A percentile compares a stretch with the other conserved stretches of the same genome.
These are phyloP conservation scores for Hemiscyllium ocellatum DNA, from an alignment of 2,113 vertebrate species.

Conservation along the genomic window DNA sequence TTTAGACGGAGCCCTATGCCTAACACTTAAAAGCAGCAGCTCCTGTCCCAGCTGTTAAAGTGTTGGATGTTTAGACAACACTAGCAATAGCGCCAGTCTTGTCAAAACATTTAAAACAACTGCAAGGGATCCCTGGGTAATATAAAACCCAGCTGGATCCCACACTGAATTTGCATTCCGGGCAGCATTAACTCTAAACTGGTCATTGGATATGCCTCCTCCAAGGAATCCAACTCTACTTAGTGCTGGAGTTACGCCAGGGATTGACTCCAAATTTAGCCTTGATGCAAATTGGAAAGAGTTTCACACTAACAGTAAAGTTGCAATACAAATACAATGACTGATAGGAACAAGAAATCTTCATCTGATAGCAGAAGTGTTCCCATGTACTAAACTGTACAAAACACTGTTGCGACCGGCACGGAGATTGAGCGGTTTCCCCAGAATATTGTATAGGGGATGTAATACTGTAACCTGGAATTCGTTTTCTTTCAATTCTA, in stretches of 20 bases:
- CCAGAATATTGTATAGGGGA: background rate
- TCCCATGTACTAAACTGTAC: background rate
- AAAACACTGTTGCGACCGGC: background rate
- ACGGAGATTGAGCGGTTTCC: background rate
- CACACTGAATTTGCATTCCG: background rate
- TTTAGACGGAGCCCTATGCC: background rate
- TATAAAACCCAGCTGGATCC: background rate
- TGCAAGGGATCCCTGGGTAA: background rate
- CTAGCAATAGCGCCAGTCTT: background rate
- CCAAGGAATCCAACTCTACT: background rate
- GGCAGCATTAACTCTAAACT: background rate
- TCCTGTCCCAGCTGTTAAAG: background rate
- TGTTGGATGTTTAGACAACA: background rate
- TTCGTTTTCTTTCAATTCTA: background rate
- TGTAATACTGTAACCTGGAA: background rate
- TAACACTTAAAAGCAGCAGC: background rate
- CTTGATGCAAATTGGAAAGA: background rate
- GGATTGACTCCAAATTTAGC: background rate
- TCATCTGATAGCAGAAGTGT: background rate
- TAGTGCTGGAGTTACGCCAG: background rate
- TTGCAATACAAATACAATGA: background rate
- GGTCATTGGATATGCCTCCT: background rate
- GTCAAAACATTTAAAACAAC: conserved; percentile 14
- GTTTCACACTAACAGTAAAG: conserved; percentile 10
- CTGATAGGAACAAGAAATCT: background rate